Evolutionary conservation across 1,140 invertebrate species (phyloP).

Genomic region (Hylaeus anthracinus): DNA sequence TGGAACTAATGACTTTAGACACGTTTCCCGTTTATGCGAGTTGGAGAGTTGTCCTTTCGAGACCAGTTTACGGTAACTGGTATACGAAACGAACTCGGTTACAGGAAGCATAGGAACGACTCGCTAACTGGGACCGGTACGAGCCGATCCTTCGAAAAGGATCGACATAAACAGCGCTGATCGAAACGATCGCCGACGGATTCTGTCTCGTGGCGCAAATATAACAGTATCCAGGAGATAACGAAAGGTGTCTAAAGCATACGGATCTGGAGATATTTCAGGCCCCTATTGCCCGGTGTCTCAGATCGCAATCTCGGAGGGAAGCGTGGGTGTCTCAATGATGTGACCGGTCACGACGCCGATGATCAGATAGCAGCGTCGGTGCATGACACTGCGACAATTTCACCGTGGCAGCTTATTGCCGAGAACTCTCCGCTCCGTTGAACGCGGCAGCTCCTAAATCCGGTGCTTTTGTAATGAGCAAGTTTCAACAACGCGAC

Average conservation of each 20-base stretch:
- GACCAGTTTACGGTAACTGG: conserved; percentile 20
- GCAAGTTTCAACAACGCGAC: not conserved
- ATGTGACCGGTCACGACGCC: conserved; percentile 65
- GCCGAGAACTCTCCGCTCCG: conserved; percentile 30
- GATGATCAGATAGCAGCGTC: conserved; percentile 64
- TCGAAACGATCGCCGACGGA: conserved; percentile 41
- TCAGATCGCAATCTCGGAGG: conserved; percentile 62
- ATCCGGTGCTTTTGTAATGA: conserved; percentile 3
- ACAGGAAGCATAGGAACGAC: conserved; percentile 17
- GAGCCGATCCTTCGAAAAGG: not conserved
- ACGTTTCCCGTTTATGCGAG: not conserved
- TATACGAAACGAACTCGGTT: not conserved
- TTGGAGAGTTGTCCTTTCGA: not conserved
- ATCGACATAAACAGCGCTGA: conserved; percentile 46
- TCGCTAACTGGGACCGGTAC: conserved; percentile 26
- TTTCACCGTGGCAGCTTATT: conserved; percentile 58
- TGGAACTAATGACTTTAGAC: too few species aligned
- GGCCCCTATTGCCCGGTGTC: conserved; percentile 50
- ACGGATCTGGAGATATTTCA: conserved; percentile 39
- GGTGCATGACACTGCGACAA: conserved; percentile 53
- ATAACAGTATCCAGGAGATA: conserved; percentile 61
- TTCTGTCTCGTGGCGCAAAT: conserved; percentile 39
- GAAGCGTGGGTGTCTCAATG: conserved; percentile 68
- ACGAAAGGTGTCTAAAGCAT: conserved; percentile 53
- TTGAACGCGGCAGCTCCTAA: not conserved